phyloP scores from a whole-genome alignment of 2,888 invertebrate genomes.

The Exephanes ischioxanthus region DNA sequence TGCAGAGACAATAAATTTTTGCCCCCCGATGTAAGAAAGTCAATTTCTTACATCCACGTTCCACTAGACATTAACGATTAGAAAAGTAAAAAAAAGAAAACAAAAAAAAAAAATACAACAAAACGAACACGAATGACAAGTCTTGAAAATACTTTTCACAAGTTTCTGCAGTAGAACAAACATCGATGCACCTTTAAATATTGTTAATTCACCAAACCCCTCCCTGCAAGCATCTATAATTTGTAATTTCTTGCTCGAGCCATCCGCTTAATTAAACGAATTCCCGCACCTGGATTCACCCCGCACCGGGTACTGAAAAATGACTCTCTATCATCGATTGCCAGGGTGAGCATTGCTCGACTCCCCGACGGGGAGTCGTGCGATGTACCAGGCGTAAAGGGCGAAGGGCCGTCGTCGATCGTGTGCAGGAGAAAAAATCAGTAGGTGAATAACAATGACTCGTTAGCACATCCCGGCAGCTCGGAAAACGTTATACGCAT shows the following conservation, averaged over 20 bases:
- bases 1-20: not conserved
- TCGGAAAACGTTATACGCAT: slow-evolving; percentile 46
- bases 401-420: slow-evolving; percentile 24
- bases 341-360: not conserved
- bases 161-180: not conserved
- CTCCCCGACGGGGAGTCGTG: slow-evolving; percentile 17
- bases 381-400: not conserved
- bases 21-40: too few relatives aligned
- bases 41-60: not conserved
- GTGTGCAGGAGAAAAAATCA: slow-evolving; percentile 41
- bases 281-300: slow-evolving; percentile 10
- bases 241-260: not conserved
- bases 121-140: not conserved
- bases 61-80: not conserved
- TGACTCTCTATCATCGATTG: slow-evolving; percentile 41
- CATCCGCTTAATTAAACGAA: slow-evolving; percentile 2
- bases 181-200: not conserved
- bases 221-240: not conserved
- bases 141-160: not conserved
- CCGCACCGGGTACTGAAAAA: slow-evolving; percentile 19
- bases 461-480: slow-evolving; percentile 66
- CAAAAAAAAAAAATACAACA: not conserved
- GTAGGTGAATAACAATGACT: slow-evolving; percentile 64
- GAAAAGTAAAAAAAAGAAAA: too few relatives aligned
- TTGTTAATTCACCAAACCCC: not conserved